Conservation (phyloP, 2,113 vertebrate genomes). For the Lamprologus speciosus region DNA sequence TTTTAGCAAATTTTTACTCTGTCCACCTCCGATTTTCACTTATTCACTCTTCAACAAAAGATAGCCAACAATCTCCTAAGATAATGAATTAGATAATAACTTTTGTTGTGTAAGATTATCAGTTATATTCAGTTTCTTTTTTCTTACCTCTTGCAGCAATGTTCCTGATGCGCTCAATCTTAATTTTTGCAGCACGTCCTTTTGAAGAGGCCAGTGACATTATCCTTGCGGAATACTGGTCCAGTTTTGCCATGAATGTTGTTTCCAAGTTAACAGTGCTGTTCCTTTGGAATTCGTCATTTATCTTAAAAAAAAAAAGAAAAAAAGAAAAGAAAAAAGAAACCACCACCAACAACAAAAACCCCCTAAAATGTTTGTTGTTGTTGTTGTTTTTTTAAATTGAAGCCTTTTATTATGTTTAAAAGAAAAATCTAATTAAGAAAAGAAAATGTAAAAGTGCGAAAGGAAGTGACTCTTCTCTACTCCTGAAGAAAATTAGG, state of each 20-base stretch:
- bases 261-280: too few relatives aligned
- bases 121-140: too few relatives aligned
- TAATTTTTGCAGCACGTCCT: accelerated
- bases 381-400: background rate
- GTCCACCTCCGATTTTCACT: accelerated
- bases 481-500: background rate
- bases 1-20: background rate
- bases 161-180: too few relatives aligned
- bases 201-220: too few relatives aligned
- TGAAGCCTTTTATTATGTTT: background rate
- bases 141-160: too few relatives aligned
- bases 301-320: background rate
- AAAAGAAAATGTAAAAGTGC: background rate
- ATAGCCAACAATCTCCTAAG: background rate
- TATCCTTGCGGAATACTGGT: accelerated
- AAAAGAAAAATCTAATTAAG: background rate
- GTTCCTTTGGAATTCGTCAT: background rate
- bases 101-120: too few relatives aligned
- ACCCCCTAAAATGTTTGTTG: accelerated
- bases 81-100: too few relatives aligned
- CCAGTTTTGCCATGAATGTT: too few relatives aligned
- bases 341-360: accelerated
- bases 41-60: background rate
- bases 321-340: background rate
- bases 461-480: background rate